phyloP scores from a whole-genome alignment of 2,888 invertebrate species.

The Epinotia brunnichana region DNA sequence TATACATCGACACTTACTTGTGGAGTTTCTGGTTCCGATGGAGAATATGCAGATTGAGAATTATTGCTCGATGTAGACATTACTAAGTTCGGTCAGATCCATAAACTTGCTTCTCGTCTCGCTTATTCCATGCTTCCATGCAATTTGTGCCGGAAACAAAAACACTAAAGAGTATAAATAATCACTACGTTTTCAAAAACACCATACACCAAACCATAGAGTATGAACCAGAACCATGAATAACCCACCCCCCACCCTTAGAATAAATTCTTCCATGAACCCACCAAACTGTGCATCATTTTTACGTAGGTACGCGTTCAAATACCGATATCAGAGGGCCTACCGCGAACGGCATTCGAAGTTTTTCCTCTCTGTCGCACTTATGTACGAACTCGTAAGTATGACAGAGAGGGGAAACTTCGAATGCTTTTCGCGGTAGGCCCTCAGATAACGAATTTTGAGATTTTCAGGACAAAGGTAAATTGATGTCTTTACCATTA shows the following conservation, averaged over 20 bases:
- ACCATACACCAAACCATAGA: too few species aligned
- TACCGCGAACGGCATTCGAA: too few species aligned
- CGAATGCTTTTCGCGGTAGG: too few species aligned
- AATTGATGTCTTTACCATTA: background rate
- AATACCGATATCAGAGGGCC: background rate
- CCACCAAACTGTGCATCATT: background rate
- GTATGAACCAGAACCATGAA: too few species aligned
- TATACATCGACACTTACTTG: slow-evolving; percentile 58
- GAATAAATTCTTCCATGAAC: too few species aligned
- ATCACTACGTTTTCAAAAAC: too few species aligned
- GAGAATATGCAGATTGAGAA: slow-evolving; percentile 75
- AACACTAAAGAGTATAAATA: too few species aligned
- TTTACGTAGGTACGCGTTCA: background rate
- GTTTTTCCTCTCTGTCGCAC: too few species aligned
- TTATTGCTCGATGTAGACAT: slow-evolving; percentile 80
- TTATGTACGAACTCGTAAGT: too few species aligned
- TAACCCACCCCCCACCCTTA: too few species aligned
- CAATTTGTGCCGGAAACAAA: slow-evolving; percentile 5
- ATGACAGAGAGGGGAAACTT: too few species aligned
- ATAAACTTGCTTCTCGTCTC: background rate
- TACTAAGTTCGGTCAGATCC: slow-evolving; percentile 47
- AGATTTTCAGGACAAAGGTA: background rate
- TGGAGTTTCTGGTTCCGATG: slow-evolving; percentile 76
- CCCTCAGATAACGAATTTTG: background rate
- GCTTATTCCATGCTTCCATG: background rate